Conservation (phyloP, 2,113 vertebrate species). For the Gnathonemus echidnorhynchus region DNA sequence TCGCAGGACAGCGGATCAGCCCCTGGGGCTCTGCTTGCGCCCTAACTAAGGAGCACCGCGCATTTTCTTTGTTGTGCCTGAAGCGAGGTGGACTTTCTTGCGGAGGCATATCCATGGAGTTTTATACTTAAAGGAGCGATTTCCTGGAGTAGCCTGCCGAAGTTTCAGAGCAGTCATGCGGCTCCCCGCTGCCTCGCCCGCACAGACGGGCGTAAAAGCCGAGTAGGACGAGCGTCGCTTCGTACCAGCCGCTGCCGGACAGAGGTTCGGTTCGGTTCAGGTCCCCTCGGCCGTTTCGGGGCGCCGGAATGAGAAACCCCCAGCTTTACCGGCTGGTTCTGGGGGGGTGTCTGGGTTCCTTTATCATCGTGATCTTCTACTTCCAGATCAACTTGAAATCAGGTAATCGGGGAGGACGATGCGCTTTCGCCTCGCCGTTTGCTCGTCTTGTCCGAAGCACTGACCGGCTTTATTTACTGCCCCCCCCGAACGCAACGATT, state of each 20-base stretch:
- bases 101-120: neutral
- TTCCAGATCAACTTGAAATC: constrained; percentile 64
- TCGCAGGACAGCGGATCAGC: neutral
- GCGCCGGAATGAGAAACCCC: constrained; percentile 59
- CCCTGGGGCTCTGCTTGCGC: neutral
- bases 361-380: constrained; percentile 67
- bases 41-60: neutral
- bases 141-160: neutral
- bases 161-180: neutral
- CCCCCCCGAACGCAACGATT: neutral
- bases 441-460: neutral
- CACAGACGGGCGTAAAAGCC: neutral
- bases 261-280: neutral
- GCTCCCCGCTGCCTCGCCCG: neutral
- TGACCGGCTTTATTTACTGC: neutral
- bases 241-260: neutral
- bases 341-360: constrained; percentile 64
- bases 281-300: constrained; percentile 6
- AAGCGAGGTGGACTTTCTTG: neutral
- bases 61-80: neutral
- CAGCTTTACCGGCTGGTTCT: constrained; percentile 55
- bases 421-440: neutral
- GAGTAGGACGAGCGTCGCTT: neutral
- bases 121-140: neutral
- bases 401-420: constrained; percentile 57